phyloP scores from a whole-genome alignment of 2,888 invertebrate species.

The Resseliella maxima region DNA sequence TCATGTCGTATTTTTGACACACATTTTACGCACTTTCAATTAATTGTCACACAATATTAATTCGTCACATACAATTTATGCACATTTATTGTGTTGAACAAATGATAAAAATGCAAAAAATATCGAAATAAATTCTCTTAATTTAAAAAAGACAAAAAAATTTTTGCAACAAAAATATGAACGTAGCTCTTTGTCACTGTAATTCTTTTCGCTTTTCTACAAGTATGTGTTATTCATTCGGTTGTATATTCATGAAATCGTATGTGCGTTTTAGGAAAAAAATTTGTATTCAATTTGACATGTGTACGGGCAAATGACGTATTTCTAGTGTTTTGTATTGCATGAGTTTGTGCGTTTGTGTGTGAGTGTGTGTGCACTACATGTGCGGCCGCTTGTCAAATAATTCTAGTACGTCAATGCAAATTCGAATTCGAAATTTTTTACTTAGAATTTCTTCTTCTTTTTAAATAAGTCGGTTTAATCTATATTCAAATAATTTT shows the following conservation, averaged over 20 bases:
- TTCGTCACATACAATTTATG: not conserved
- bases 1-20: not conserved
- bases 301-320: not conserved
- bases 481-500: not conserved
- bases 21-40: conserved; percentile 17
- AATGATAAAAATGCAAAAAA: not conserved
- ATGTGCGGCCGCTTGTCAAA: conserved; percentile 42
- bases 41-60: not conserved
- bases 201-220: not conserved
- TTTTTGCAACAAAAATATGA: not conserved
- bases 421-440: conserved; percentile 10
- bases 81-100: not conserved
- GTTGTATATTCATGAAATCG: not conserved
- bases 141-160: not conserved
- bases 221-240: not conserved
- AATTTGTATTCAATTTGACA: conserved; percentile 1
- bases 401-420: not conserved
- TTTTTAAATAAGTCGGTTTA: not conserved
- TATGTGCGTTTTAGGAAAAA: conserved; percentile 27
- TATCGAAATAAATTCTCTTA: not conserved
- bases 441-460: too few relatives aligned
- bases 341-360: not conserved
- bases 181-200: not conserved
- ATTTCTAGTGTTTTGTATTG: not conserved
- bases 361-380: not conserved